These are phyloP conservation scores for Thamnaconus septentrionalis DNA, from an alignment of 2,113 vertebrate genomes.

Conservation along the genomic window DNA sequence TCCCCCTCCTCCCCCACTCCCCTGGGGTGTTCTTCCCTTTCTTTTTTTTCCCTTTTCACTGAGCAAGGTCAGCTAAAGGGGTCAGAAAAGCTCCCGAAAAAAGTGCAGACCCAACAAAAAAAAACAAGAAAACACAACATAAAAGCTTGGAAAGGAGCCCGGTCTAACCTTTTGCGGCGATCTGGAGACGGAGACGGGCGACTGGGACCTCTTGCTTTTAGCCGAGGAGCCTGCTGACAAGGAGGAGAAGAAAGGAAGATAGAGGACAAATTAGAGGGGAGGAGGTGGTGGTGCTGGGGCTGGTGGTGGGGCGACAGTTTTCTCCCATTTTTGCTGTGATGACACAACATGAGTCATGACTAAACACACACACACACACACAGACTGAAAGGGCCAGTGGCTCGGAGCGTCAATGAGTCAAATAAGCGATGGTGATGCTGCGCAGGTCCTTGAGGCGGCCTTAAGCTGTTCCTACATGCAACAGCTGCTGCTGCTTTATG, in stretches of 20 bases:
- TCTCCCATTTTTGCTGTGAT: constrained; percentile 21
- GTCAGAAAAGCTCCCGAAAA: neutral
- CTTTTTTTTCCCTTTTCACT: neutral
- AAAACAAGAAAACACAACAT: too few species aligned
- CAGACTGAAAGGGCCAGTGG: constrained; percentile 35
- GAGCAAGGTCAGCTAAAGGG: constrained; percentile 27
- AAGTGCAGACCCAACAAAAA: neutral
- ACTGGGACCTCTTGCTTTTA: constrained; percentile 85
- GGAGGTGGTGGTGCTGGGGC: neutral
- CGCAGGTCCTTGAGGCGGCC: constrained; percentile 52
- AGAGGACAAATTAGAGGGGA: constrained; percentile 6
- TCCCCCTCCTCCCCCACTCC: constrained; percentile 13
- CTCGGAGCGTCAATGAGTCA: constrained; percentile 56
- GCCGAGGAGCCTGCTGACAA: constrained; percentile 86
- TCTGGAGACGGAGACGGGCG: constrained; percentile 86
- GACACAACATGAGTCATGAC: constrained; percentile 51
- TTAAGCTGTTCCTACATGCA: constrained; percentile 57
- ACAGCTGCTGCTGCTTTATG: constrained; percentile 51
- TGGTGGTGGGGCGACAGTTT: constrained; percentile 42
- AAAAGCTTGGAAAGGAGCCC: constrained; percentile 6
- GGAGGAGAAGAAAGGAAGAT: constrained; percentile 12
- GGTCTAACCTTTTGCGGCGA: constrained; percentile 92
- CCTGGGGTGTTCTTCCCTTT: too few species aligned
- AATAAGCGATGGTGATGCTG: constrained; percentile 36
- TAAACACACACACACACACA: constrained; percentile 41